phyloP scores from a whole-genome alignment of 2,888 invertebrate species.

The Disparrhopalites patrizii region DNA sequence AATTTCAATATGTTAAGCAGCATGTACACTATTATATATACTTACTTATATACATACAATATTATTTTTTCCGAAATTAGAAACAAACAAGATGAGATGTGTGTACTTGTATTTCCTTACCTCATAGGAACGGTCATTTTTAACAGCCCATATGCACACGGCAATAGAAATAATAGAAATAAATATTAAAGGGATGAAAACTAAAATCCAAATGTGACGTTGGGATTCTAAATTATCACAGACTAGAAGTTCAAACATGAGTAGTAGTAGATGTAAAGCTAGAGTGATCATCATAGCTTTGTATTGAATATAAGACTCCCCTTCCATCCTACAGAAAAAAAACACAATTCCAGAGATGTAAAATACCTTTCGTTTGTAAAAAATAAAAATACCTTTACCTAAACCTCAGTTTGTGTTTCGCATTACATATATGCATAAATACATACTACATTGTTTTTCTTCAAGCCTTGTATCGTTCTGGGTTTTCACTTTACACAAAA shows the following conservation, averaged over 20 bases:
- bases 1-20: too few species aligned
- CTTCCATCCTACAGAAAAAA: conserved; percentile 72
- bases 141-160: conserved; percentile 96
- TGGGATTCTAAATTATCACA: conserved; percentile 87
- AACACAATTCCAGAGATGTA: too few species aligned
- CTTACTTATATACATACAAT: too few species aligned
- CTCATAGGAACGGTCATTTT: conserved; percentile 96
- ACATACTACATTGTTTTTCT: too few species aligned
- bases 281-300: conserved; percentile 93
- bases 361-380: too few species aligned
- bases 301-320: conserved; percentile 94
- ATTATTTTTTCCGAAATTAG: too few species aligned
- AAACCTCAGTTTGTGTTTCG: too few species aligned
- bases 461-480: too few species aligned
- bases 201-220: conserved; percentile 76
- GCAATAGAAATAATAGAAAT: conserved; percentile 95
- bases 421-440: too few species aligned
- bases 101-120: conserved; percentile 57
- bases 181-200: conserved; percentile 93
- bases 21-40: too few species aligned
- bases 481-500: too few species aligned
- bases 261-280: conserved; percentile 84
- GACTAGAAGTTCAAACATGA: conserved; percentile 94
- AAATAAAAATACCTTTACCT: too few species aligned
- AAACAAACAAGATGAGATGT: background rate